phyloP scores from a whole-genome alignment of 92 coral and sea anemone genomes.

The Actinostola sp. region DNA sequence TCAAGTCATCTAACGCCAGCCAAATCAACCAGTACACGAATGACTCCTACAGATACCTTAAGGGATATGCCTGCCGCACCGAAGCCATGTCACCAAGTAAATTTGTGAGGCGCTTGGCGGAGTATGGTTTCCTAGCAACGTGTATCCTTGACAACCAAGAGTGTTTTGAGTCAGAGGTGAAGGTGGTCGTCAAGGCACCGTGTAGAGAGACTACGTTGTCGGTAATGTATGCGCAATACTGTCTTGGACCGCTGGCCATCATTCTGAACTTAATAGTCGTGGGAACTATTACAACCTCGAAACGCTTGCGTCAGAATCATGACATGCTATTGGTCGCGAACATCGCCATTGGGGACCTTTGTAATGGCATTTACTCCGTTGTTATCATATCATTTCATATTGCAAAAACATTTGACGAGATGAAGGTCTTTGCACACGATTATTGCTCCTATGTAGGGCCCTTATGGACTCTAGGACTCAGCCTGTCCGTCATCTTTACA shows the following conservation, averaged over 20 bases:
- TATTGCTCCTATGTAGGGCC: constrained; percentile 20
- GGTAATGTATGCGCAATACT: background rate
- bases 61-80: constrained; percentile 27
- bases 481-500: constrained; percentile 14
- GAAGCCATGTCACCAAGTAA: background rate
- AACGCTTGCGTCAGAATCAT: constrained; percentile 17
- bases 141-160: constrained; percentile 1
- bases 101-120: constrained; percentile 1
- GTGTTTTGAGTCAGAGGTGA: constrained; percentile 16
- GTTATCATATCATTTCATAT: constrained; percentile 16
- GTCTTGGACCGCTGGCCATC: constrained; percentile 20
- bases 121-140: constrained; percentile 27
- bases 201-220: constrained; percentile 23
- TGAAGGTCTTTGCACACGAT: constrained; percentile 14
- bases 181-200: constrained; percentile 16
- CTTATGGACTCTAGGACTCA: constrained; percentile 14
- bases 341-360: constrained; percentile 32
- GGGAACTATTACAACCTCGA: background rate
- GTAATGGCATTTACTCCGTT: constrained; percentile 21
- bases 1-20: constrained; percentile 9
- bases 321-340: constrained; percentile 27
- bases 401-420: constrained; percentile 11
- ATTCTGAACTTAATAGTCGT: constrained; percentile 12
- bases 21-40: background rate
- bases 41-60: background rate